These are phyloP conservation scores for Homalodisca vitripennis DNA, from an alignment of 1,140 invertebrate genomes.

Conservation along the genomic window DNA sequence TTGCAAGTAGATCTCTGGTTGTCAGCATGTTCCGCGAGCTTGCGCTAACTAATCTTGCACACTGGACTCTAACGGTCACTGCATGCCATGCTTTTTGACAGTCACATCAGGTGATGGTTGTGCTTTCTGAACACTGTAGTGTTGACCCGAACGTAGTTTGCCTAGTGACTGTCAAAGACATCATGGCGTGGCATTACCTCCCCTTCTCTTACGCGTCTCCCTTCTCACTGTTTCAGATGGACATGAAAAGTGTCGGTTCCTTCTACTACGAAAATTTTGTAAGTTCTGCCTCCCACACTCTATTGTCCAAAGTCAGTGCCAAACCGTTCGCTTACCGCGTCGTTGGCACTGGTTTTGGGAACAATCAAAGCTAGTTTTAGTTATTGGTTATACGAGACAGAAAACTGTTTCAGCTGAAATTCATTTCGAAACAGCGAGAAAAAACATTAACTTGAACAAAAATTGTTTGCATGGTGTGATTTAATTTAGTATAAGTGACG, in stretches of 20 bases:
- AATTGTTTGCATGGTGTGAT: conserved; percentile 20
- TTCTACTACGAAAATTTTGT: conserved; percentile 94
- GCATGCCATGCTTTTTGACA: conserved; percentile 43
- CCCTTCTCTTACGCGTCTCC: conserved; percentile 50
- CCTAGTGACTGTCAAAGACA: conserved; percentile 31
- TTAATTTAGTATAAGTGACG: not conserved
- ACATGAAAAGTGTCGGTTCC: conserved; percentile 89
- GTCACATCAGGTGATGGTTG: conserved; percentile 40
- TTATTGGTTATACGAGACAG: not conserved
- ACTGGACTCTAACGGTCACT: conserved; percentile 29
- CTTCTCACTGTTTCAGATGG: conserved; percentile 73
- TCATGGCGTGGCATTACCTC: conserved; percentile 19
- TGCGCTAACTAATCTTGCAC: conserved; percentile 35
- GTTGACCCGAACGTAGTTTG: conserved; percentile 17
- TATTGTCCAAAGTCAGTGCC: conserved; percentile 1
- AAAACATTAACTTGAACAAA: not conserved
- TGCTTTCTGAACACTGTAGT: conserved; percentile 21
- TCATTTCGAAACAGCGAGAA: conserved; percentile 18
- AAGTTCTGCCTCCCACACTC: conserved; percentile 54
- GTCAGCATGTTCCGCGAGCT: conserved; percentile 45
- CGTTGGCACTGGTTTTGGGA: conserved; percentile 7
- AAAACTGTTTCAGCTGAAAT: not conserved
- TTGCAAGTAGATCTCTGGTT: conserved; percentile 39
- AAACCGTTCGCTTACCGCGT: not conserved
- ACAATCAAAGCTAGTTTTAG: not conserved